Base-by-base conservation (phyloP, 2,113 vertebrate species). In the Paradoxurus hermaphroditus region DNA sequence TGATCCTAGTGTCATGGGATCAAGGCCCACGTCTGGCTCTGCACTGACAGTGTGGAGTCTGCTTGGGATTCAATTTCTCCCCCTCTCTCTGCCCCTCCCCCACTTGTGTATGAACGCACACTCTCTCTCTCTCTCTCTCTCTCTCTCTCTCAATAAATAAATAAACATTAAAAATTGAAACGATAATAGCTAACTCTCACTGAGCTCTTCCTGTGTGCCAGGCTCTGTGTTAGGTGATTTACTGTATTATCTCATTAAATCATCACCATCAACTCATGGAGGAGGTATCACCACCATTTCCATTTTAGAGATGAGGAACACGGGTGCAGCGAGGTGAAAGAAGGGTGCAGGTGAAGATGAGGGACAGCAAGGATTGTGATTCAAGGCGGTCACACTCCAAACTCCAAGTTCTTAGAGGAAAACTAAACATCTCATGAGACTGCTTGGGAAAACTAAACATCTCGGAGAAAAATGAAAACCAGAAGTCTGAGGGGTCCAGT, bases 91-190 rank as follows among this genome's bases (percentile, higher is more conserved):
- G 56, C 56, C 21, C 7, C 56, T 56, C 56, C 56, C 8, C 56
- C 56, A 59, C 56, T 25, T 7, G 1, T 9, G 56, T 59, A 21
- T 59, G 21, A 2, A 59, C 8, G 8, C 56, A 49, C 49, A 49
- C 49, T 3, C 13, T 2, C 12, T 0, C 0, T 11, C 49, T n/a
- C n/a, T n/a, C n/a, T n/a, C n/a, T 23, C 3, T 0, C 56, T 9
- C 21, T 59, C 56, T 59, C 21, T 59, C 56, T 53, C 51, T 16
- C 15, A 53, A 53, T 53, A 59, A 59, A 59, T 59, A 59, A 59
- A 23, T 23, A 53, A 18, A 59, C 56, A 59, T 59, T 59, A 3
- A 59, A 59, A 59, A 25, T 36, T 88, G 49, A 91, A 77, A 77
- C 73, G 44, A 62, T 36, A 23, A 49, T 21, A 78, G 39, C 36